Evolutionary conservation across 2,888 invertebrate genomes (phyloP), one percentile per base, ranked within the genome.

Genomic region (Melieria crassipennis): DNA sequence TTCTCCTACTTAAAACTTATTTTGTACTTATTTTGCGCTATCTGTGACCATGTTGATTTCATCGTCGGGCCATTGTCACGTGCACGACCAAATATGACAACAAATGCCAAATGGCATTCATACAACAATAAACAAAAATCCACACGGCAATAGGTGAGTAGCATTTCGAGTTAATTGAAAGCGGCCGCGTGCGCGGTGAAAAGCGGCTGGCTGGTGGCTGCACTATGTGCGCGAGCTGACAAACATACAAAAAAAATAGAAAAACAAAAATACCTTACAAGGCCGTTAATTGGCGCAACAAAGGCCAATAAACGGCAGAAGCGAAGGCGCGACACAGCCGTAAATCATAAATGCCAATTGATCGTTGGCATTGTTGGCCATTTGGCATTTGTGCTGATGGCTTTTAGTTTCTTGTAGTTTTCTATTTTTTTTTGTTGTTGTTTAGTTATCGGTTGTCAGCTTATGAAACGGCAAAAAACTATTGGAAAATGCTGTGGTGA

Each of bases 51-150:
- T 30, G 30, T 30, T 30, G 30, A 30, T 30, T 30, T 52, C 13
- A 43, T 30, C 52, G 64, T 52, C 52, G 13, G 64, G 52, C 50
- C 50, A 30, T 48, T 50, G 64, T 64, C 64, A 64, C 64, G 64
- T 64, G 64, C 42, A 50, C 30, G 42, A 61, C 46, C 7, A 47
- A 42, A 30, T n/a, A 13, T 7, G 6, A 52, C 11, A 52, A 52
- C 13, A 52, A n/a, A 50, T 9, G 13, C 11, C 11, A 52, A n/a
- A 52, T 50, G 7, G 11, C 50, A 52, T 52, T n/a, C 52, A 52
- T 13, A 13, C 52, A 52, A n/a, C 5, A 52, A 52, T 52, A 52
- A 52, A 11, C 50, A 11, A 50, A 7, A 50, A 52, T 5, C n/a
- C 52, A 52, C 52, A 52, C 13, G 52, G 52, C 13, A 7, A 11